phyloP scores from a whole-genome alignment of 2,888 invertebrate species.

The Aquatica leii region DNA sequence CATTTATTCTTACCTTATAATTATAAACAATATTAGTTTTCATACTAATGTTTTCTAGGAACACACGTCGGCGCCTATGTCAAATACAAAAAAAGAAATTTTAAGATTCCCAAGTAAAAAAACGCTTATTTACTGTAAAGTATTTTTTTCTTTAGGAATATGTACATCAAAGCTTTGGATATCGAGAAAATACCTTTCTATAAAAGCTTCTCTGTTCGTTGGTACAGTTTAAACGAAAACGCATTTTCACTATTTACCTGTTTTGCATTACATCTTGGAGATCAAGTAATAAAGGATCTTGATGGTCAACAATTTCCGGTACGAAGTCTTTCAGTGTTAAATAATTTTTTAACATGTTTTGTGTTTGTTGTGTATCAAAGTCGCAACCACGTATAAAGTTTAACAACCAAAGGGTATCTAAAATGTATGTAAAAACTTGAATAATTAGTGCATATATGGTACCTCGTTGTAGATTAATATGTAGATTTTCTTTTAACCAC shows the following conservation, averaged over 20 bases:
- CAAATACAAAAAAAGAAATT: too few species aligned
- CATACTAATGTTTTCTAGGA: too few species aligned
- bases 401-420: conserved; percentile 65
- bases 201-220: too few species aligned
- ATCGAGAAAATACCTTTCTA: too few species aligned
- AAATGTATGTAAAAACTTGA: conserved; percentile 36
- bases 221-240: too few species aligned
- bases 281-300: conserved; percentile 58
- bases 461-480: background rate
- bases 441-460: background rate
- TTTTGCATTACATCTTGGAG: conserved; percentile 51
- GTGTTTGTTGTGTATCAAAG: conserved; percentile 64
- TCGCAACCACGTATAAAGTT: conserved; percentile 66
- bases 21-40: too few species aligned
- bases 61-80: too few species aligned
- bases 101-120: too few species aligned
- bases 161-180: too few species aligned
- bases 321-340: conserved; percentile 66
- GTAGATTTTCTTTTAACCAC: background rate
- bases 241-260: conserved; percentile 55
- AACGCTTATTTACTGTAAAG: too few species aligned
- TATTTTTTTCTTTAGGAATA: too few species aligned
- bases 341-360: conserved; percentile 66
- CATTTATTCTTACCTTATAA: too few species aligned
- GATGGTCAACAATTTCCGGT: conserved; percentile 66